Evolutionary conservation across 2,113 vertebrate genomes (phyloP).

Genomic region (Vulpes vulpes): DNA sequence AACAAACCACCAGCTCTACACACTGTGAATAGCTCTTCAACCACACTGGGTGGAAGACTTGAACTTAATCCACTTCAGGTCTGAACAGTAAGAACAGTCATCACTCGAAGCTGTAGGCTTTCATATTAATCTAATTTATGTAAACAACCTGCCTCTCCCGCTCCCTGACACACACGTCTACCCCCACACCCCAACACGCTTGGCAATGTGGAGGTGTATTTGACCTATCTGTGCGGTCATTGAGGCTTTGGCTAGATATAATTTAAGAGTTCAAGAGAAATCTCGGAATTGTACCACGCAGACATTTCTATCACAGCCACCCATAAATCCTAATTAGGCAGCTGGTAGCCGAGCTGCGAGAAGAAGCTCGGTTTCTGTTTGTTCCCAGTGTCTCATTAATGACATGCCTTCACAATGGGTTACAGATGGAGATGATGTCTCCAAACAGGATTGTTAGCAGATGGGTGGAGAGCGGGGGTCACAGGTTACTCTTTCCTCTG

Average conservation of each 20-base stretch:
- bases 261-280: slow-evolving; percentile 58
- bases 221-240: not conserved
- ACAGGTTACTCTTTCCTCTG: not conserved
- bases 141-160: not conserved
- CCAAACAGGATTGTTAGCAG: slow-evolving; percentile 28
- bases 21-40: not conserved
- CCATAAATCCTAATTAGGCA: slow-evolving; percentile 79
- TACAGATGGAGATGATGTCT: slow-evolving; percentile 39
- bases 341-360: not conserved
- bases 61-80: not conserved
- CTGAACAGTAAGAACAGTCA: not conserved
- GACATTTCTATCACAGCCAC: slow-evolving; percentile 45
- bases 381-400: slow-evolving; percentile 68
- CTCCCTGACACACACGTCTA: not conserved
- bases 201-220: not conserved
- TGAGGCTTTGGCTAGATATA: slow-evolving; percentile 21
- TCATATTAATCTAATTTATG: not conserved
- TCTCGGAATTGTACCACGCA: slow-evolving; percentile 47
- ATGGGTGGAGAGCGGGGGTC: not conserved
- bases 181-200: not conserved
- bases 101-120: not conserved
- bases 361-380: slow-evolving; percentile 46
- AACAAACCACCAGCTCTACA: not conserved
- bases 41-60: not conserved
- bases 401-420: slow-evolving; percentile 24